Evolutionary conservation across 2,888 invertebrate species (phyloP).

Genomic region (Pristionchus arcanus): DNA sequence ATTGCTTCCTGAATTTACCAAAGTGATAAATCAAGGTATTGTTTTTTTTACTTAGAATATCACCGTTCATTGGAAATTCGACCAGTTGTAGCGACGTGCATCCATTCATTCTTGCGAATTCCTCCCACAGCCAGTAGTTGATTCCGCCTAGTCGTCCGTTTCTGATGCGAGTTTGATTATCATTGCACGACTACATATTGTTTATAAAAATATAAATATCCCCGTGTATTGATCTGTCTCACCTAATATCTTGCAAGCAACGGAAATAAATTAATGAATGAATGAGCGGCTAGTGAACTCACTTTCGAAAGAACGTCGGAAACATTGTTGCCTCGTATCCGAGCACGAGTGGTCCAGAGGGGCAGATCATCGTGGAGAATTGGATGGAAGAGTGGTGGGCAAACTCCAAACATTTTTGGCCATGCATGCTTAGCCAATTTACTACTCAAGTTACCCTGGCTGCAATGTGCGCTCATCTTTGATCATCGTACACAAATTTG

Average conservation of each 20-base stretch:
- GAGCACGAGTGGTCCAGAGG: background rate
- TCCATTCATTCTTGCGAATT: background rate
- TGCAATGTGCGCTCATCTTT: background rate
- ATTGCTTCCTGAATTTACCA: background rate
- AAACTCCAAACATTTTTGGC: background rate
- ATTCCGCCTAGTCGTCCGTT: background rate
- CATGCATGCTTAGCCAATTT: background rate
- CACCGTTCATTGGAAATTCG: conserved; percentile 1
- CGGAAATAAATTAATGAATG: no score
- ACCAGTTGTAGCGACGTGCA: background rate
- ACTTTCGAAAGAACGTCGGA: background rate
- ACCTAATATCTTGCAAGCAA: no score
- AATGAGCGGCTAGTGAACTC: background rate
- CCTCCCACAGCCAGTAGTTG: background rate
- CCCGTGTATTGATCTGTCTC: no score
- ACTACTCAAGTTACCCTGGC: background rate
- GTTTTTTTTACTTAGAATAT: background rate
- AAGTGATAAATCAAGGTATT: background rate
- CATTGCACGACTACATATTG: no score
- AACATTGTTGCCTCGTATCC: background rate
- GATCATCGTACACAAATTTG: no score
- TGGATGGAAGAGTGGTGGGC: background rate
- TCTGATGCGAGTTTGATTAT: background rate
- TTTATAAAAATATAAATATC: no score
- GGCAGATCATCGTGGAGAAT: background rate